phyloP scores from a whole-genome alignment of 1,140 invertebrate genomes.

The Rhopalosiphum padi region DNA sequence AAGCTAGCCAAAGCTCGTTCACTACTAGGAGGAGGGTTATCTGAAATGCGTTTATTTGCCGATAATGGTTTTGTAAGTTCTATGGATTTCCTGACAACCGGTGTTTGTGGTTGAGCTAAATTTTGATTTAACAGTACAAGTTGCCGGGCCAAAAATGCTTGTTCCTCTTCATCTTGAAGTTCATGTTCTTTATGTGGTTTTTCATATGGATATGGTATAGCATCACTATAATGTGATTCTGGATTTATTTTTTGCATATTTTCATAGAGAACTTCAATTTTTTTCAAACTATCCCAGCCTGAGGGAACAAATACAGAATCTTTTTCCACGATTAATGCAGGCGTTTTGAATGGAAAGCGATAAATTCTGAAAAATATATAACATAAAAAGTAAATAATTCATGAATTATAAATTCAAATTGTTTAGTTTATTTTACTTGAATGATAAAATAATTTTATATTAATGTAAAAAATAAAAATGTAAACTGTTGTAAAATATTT shows the following conservation, averaged over 20 bases:
- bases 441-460: neutral
- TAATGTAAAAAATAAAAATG: neutral
- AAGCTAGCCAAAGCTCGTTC: conserved; percentile 97
- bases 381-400: neutral
- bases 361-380: conserved; percentile 76
- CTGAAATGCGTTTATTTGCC: conserved; percentile 63
- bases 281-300: conserved; percentile 99
- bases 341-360: conserved; percentile 91
- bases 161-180: conserved; percentile 92
- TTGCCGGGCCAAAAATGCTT: conserved; percentile 86
- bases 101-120: conserved; percentile 65
- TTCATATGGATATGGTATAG: conserved; percentile 80
- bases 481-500: too few species aligned
- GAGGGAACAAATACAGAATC: conserved; percentile 98
- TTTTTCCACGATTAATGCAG: conserved; percentile 97
- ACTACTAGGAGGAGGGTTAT: conserved; percentile 65
- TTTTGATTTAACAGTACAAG: conserved; percentile 70
- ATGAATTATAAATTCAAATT: neutral
- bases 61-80: conserved; percentile 65
- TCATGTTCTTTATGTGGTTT: conserved; percentile 86
- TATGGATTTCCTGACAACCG: conserved; percentile 69
- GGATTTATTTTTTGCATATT: conserved; percentile 94
- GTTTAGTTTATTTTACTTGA: neutral
- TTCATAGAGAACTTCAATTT: conserved; percentile 97
- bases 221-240: conserved; percentile 90